A percentile compares a stretch with the other conserved stretches of the same genome.
phyloP scores from a whole-genome alignment of 2,113 vertebrate genomes.

The Dicentrarchus labrax region DNA sequence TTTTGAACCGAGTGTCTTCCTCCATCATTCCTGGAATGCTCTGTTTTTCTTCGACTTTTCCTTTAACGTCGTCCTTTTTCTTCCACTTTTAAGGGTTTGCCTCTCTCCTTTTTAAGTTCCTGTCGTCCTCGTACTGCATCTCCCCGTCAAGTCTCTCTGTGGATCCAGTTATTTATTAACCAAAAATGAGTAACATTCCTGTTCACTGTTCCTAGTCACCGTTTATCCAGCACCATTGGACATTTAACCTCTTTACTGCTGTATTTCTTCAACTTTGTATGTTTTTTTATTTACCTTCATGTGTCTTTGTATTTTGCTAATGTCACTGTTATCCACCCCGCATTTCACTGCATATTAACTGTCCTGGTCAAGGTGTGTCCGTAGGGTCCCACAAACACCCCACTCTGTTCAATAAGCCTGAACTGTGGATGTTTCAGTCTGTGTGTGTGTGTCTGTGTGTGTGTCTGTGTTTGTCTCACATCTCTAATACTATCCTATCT shows the following conservation, averaged over 20 bases:
- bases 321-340: constrained; percentile 1
- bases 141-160: constrained; percentile 23
- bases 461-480: background rate
- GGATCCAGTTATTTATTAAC: constrained; percentile 38
- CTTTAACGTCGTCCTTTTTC: constrained; percentile 29
- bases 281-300: background rate
- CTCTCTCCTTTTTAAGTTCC: constrained; percentile 23
- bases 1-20: constrained; percentile 26
- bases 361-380: constrained; percentile 25
- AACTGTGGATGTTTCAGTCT: constrained; percentile 8
- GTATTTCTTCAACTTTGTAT: background rate
- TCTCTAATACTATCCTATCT: constrained; percentile 49
- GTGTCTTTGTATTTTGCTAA: constrained; percentile 21
- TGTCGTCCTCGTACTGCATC: constrained; percentile 29
- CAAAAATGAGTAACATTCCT: constrained; percentile 27
- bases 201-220: constrained; percentile 4
- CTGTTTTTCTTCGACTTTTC: constrained; percentile 27
- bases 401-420: constrained; percentile 8
- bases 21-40: constrained; percentile 57
- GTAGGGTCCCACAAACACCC: constrained; percentile 10
- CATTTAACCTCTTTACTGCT: constrained; percentile 2
- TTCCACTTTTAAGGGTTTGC: constrained; percentile 51
- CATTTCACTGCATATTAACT: constrained; percentile 20
- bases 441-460: background rate
- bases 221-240: constrained; percentile 10